Percentiles rank a stretch among this genome's conserved stretches.
Conservation (phyloP, 2,888 invertebrate species). For the Rambutsinella grinnellia region DNA sequence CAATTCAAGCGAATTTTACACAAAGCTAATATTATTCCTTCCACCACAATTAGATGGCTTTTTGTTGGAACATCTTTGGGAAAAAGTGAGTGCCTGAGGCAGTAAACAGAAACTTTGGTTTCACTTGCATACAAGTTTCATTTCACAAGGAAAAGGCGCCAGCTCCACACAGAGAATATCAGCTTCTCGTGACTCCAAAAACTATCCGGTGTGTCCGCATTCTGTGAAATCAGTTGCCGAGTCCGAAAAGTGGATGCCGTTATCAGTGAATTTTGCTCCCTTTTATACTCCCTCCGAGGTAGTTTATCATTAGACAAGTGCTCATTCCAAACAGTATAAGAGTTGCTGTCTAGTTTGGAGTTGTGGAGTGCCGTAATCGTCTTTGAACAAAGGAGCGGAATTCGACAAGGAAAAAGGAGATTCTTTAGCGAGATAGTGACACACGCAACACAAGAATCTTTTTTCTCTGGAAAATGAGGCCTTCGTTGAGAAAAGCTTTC, state of each 20-base stretch:
- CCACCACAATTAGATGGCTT: no score
- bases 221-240: background rate
- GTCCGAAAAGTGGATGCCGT: slow-evolving; percentile 31
- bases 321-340: slow-evolving; percentile 2
- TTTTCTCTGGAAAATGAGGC: slow-evolving; percentile 26
- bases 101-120: no score
- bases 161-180: no score
- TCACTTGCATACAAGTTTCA: no score
- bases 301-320: slow-evolving; percentile 42
- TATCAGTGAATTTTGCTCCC: slow-evolving; percentile 39
- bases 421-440: slow-evolving; percentile 30
- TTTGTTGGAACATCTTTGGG: no score
- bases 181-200: no score
- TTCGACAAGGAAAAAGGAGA: slow-evolving; percentile 30
- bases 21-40: no score
- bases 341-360: no score
- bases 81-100: no score
- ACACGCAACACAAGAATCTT: slow-evolving; percentile 29
- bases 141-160: no score
- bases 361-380: background rate
- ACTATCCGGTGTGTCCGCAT: background rate
- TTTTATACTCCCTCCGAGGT: slow-evolving; percentile 38
- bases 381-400: slow-evolving; percentile 8
- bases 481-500: slow-evolving; percentile 20
- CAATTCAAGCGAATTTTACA: no score